Evolutionary conservation across 2,113 vertebrate genomes (phyloP), one percentile per base, ranked within the genome.

Genomic region (Seriola quinqueradiata): DNA sequence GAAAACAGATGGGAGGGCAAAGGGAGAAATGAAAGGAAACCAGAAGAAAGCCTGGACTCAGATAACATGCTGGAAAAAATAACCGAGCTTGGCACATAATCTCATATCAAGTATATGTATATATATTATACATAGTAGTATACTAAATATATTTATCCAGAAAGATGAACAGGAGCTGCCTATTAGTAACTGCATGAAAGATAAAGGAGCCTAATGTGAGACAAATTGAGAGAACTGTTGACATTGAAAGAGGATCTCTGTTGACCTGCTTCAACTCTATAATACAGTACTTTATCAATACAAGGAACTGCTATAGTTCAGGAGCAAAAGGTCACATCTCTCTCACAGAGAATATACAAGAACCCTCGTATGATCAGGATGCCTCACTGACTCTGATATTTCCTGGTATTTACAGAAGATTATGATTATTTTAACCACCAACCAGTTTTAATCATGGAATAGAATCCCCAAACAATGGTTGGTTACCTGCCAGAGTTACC

Each of bases 401-500:
- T 82, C 57, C 64, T 21, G 5, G 63, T 75, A 71, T 83, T 78
- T 69, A 65, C 57, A 25, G 1, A 58, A 40, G 63, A 75, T 74
- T 85, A 50, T 8, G 46, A 83, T 72, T 70, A 67, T 81, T 79
- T 70, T 23, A 67, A 32, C 54, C 64, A 65, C 28, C 40, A n/a
- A 38, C 64, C 57, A 25, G 64, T 55, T 78, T 81, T 87, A 85
- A 82, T 87, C 80, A 79, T 50, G 36, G 38, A 71, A 57, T 23
- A 65, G 28, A 79, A 67, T 82, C 83, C 60, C 21, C 61, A 78
- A 75, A 90, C 87, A 91, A 90, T 90, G 87, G 76, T 11, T 90
- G 83, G 83, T 86, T 40, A 77, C 52, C 81, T 86, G 87, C 90
- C 90, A 89, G 58, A 72, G 50, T 59, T 19, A 69, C 79, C 73